These are phyloP conservation scores for Progne subis DNA, from an alignment of 2,113 vertebrate genomes.

Conservation along the genomic window DNA sequence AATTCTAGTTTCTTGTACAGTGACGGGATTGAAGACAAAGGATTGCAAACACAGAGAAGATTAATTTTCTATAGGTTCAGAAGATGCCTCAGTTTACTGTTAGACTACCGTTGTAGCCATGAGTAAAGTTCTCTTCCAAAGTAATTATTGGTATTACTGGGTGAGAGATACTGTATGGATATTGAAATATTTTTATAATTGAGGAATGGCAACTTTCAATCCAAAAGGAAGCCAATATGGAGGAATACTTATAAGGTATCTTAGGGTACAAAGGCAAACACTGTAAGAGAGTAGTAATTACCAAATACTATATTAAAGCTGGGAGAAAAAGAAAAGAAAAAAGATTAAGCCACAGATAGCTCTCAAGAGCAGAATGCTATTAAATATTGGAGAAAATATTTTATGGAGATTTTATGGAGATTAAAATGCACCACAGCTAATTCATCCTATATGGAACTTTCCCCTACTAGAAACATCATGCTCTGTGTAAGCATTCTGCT, in stretches of 20 bases:
- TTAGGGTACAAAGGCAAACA: neutral
- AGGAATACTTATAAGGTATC: neutral
- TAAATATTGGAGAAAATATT: neutral
- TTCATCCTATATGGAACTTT: neutral
- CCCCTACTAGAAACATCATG: neutral
- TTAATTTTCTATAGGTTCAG: neutral
- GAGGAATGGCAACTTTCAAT: neutral
- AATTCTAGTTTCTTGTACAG: neutral
- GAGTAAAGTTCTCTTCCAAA: neutral
- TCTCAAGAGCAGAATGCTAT: neutral
- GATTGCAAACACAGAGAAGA: neutral
- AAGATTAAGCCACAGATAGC: accelerated
- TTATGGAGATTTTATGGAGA: neutral
- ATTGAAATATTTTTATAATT: neutral
- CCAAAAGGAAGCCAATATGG: neutral
- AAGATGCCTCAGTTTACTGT: neutral
- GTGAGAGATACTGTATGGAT: neutral
- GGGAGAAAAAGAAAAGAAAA: neutral
- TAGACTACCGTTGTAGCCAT: neutral
- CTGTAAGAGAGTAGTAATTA: neutral
- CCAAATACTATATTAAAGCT: neutral
- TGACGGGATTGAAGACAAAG: neutral
- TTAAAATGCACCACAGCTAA: neutral
- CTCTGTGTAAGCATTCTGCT: neutral
- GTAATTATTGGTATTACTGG: neutral